Evolutionary conservation across 2,888 invertebrate genomes (phyloP).

Genomic region (Synergus itoensis): DNA sequence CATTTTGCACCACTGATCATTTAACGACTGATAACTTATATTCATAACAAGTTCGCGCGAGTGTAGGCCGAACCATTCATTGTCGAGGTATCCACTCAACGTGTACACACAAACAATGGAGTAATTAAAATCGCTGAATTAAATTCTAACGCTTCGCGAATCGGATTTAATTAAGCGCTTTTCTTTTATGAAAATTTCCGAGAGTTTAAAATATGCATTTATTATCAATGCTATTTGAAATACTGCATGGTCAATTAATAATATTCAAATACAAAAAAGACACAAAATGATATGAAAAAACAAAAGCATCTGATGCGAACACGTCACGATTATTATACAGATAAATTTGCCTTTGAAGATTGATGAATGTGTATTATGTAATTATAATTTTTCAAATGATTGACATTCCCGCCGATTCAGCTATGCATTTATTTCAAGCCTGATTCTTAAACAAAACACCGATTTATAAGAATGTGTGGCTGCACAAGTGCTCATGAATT

Average conservation of each 20-base stretch:
- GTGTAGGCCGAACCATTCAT: constrained; percentile 26
- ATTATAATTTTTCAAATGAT: not conserved
- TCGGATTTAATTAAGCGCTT: not conserved
- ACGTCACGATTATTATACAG: not conserved
- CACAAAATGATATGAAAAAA: no score
- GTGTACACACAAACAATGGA: constrained; percentile 17
- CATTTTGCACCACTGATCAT: not conserved
- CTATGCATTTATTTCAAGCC: not conserved
- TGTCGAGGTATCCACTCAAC: not conserved
- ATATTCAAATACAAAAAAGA: no score
- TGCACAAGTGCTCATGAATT: constrained; percentile 14
- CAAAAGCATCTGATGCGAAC: no score
- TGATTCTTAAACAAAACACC: not conserved
- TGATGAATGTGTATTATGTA: not conserved
- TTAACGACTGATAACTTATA: constrained; percentile 28
- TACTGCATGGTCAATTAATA: no score
- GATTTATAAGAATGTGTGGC: not conserved
- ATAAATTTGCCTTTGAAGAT: not conserved
- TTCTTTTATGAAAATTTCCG: not conserved
- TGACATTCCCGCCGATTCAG: not conserved
- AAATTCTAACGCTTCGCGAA: constrained; percentile 14
- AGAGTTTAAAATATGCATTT: not conserved
- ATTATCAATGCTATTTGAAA: not conserved
- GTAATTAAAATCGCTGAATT: constrained; percentile 13
- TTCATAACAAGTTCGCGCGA: constrained; percentile 35